phyloP scores from a whole-genome alignment of 2,797 vertebrate genomes.

The Hydrolagus colliei region DNA sequence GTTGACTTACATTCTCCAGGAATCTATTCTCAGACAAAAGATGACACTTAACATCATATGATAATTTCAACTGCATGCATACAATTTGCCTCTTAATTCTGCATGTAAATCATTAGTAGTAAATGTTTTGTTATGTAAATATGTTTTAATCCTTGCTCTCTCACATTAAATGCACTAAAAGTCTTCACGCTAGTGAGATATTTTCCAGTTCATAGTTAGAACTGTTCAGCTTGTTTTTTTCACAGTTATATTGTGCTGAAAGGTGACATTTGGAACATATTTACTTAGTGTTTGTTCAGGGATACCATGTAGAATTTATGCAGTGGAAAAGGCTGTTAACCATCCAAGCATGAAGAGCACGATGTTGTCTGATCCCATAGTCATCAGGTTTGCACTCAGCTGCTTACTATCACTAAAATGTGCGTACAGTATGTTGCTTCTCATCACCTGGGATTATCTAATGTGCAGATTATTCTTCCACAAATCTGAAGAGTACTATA shows the following conservation, averaged over 20 bases:
- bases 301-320: constrained; percentile 45
- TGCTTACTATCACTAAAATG: constrained; percentile 39
- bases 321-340: constrained; percentile 45
- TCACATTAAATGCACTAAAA: background rate
- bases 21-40: background rate
- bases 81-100: background rate
- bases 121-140: background rate
- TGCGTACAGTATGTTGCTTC: constrained; percentile 42
- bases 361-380: constrained; percentile 46
- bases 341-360: constrained; percentile 49
- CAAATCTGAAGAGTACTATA: constrained; percentile 28
- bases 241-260: background rate
- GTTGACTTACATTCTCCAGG: too few relatives aligned
- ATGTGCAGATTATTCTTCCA: constrained; percentile 46
- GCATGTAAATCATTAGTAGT: background rate
- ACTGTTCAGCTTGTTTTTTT: constrained; percentile 7
- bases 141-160: constrained; percentile 5
- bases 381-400: constrained; percentile 50
- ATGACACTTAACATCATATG: background rate
- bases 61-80: background rate
- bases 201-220: constrained; percentile 1
- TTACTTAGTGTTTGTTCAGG: constrained; percentile 46
- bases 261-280: constrained; percentile 41
- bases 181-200: background rate
- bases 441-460: constrained; percentile 45